Conservation (phyloP, 2,888 invertebrate species). For the Drosophila mulleri region DNA sequence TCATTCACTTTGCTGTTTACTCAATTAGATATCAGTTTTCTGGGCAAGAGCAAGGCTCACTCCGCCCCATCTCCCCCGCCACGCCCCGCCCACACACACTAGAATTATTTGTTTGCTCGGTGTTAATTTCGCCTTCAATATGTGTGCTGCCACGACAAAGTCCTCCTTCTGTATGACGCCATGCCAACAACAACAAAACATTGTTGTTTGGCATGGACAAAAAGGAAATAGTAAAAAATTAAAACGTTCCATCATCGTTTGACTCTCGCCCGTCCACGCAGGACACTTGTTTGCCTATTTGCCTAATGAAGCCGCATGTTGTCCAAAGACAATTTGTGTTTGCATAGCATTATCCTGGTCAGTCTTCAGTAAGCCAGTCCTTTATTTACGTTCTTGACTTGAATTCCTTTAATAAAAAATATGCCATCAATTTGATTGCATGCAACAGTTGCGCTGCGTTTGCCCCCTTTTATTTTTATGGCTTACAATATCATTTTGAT, state of each 20-base stretch:
- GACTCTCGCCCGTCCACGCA: not conserved
- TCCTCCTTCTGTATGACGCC: slow-evolving; percentile 44
- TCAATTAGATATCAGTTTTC: slow-evolving; percentile 76
- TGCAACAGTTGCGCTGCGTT: slow-evolving; percentile 47
- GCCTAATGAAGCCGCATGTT: slow-evolving; percentile 29
- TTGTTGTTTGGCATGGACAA: too few relatives aligned
- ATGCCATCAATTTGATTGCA: slow-evolving; percentile 40
- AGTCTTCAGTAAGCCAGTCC: slow-evolving; percentile 4
- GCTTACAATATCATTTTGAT: slow-evolving; percentile 41
- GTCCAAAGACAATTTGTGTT: slow-evolving; percentile 40
- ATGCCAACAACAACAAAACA: slow-evolving; percentile 20
- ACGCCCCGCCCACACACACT: slow-evolving; percentile 21
- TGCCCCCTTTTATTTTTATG: slow-evolving; percentile 13
- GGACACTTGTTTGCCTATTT: slow-evolving; percentile 63
- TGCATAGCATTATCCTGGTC: slow-evolving; percentile 52
- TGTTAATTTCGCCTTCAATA: slow-evolving; percentile 52
- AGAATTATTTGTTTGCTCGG: slow-evolving; percentile 50
- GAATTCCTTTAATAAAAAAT: slow-evolving; percentile 20
- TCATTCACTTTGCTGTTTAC: slow-evolving; percentile 62
- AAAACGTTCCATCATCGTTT: slow-evolving; percentile 42
- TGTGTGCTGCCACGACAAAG: slow-evolving; percentile 8
- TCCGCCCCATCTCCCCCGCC: not conserved
- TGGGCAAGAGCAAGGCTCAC: slow-evolving; percentile 12
- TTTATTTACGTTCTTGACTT: slow-evolving; percentile 28
- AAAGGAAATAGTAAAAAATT: not conserved